A percentile compares a stretch with the other conserved stretches of the same genome.
These are phyloP conservation scores for Drosophila lacertosa DNA, from an alignment of 1,140 invertebrate species.

Conservation along the genomic window DNA sequence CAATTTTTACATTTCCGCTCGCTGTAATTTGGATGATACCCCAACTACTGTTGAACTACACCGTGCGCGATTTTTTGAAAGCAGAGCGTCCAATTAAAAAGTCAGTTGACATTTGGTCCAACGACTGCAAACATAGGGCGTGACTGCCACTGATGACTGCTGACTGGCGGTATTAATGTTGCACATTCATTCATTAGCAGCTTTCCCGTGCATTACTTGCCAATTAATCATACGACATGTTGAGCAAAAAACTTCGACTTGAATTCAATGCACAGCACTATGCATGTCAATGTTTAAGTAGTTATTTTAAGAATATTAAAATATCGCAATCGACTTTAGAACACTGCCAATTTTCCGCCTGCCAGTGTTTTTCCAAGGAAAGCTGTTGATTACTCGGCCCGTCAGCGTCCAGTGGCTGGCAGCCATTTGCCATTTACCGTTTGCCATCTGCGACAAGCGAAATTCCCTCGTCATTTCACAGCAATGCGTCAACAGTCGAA, in stretches of 20 bases:
- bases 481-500: neutral
- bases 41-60: slow-evolving; percentile 42
- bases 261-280: neutral
- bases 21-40: slow-evolving; percentile 56
- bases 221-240: slow-evolving; percentile 41
- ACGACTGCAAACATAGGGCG: slow-evolving; percentile 21
- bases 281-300: neutral
- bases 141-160: neutral
- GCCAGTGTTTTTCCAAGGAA: neutral
- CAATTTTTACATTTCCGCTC: slow-evolving; percentile 63
- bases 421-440: no score
- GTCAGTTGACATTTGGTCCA: slow-evolving; percentile 38
- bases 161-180: slow-evolving; percentile 11
- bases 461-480: neutral
- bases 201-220: slow-evolving; percentile 19
- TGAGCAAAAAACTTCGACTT: slow-evolving; percentile 31
- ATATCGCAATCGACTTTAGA: neutral
- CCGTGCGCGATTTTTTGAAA: slow-evolving; percentile 16
- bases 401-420: neutral
- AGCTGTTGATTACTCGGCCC: neutral
- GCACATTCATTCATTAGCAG: slow-evolving; percentile 14
- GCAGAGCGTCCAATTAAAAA: slow-evolving; percentile 43
- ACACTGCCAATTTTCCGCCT: neutral
- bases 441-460: neutral
- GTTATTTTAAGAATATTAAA: neutral